A percentile compares a stretch with the other conserved stretches of the same genome.
These are phyloP conservation scores for Eupithecia abbreviata DNA, from an alignment of 2,888 invertebrate genomes.

Conservation along the genomic window DNA sequence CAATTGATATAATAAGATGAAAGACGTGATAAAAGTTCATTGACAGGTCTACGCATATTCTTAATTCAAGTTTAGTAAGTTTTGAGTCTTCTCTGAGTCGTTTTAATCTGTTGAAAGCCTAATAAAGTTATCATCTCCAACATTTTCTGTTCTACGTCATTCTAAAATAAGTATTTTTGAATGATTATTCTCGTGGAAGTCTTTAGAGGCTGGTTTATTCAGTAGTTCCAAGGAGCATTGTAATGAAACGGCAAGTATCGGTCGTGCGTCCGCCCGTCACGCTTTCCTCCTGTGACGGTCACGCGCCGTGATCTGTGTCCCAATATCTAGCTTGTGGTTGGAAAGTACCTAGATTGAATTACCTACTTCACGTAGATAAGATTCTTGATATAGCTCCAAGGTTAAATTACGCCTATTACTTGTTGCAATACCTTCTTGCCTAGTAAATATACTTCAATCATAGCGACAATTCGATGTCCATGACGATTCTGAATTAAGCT, in stretches of 20 bases:
- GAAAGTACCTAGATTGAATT: slow-evolving; percentile 28
- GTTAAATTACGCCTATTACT: neutral
- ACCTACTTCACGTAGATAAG: neutral
- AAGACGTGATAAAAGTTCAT: slow-evolving; percentile 42
- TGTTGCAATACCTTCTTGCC: neutral
- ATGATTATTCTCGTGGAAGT: neutral
- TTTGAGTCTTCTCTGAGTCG: neutral
- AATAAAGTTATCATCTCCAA: slow-evolving; percentile 10
- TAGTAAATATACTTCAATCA: neutral
- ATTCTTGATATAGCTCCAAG: neutral
- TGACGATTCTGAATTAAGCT: neutral
- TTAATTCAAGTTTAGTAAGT: slow-evolving; percentile 13
- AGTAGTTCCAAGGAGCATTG: slow-evolving; percentile 48
- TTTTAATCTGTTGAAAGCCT: slow-evolving; percentile 22
- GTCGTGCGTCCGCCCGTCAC: slow-evolving; percentile 59
- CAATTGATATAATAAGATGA: slow-evolving; percentile 44
- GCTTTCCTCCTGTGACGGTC: slow-evolving; percentile 59
- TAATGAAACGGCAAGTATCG: slow-evolving; percentile 57
- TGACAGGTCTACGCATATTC: slow-evolving; percentile 19
- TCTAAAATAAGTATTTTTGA: neutral
- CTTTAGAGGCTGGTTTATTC: neutral
- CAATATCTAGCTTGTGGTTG: slow-evolving; percentile 32
- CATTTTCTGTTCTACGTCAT: neutral
- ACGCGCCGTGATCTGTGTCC: slow-evolving; percentile 54
- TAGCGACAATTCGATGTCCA: neutral